Conservation (phyloP, 2,113 vertebrate genomes). For the Campylomormyrus tamandua region DNA sequence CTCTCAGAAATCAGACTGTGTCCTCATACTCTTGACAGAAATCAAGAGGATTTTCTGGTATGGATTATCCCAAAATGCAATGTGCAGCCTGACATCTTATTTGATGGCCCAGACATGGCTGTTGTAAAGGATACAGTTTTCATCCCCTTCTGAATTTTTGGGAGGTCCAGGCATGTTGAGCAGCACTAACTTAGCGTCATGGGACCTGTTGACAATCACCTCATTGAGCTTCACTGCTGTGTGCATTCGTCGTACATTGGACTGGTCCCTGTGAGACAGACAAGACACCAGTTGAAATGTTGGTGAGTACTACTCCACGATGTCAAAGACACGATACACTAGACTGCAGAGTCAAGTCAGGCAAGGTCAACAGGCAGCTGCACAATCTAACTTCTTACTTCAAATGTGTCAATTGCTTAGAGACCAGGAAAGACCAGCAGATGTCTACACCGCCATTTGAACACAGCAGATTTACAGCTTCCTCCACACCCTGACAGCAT, state of each 20-base stretch:
- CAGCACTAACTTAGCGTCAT: conserved; percentile 89
- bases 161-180: conserved; percentile 99
- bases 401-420: neutral
- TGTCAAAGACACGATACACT: neutral
- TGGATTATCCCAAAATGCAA: neutral
- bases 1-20: neutral
- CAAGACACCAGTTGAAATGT: neutral
- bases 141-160: conserved; percentile 84
- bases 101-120: neutral
- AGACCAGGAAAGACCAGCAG: neutral
- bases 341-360: neutral
- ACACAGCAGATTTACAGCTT: conserved; percentile 45
- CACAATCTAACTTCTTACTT: neutral
- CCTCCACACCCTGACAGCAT: conserved; percentile 55
- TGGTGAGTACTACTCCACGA: neutral
- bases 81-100: neutral
- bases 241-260: conserved; percentile 93
- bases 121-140: conserved; percentile 89
- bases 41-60: neutral
- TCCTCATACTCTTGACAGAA: neutral
- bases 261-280: conserved; percentile 71
- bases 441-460: neutral
- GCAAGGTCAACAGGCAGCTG: too few species aligned
- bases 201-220: conserved; percentile 90
- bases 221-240: conserved; percentile 97